Evolutionary conservation across 2,113 vertebrate genomes (phyloP).

Genomic region (Bubo bubo): DNA sequence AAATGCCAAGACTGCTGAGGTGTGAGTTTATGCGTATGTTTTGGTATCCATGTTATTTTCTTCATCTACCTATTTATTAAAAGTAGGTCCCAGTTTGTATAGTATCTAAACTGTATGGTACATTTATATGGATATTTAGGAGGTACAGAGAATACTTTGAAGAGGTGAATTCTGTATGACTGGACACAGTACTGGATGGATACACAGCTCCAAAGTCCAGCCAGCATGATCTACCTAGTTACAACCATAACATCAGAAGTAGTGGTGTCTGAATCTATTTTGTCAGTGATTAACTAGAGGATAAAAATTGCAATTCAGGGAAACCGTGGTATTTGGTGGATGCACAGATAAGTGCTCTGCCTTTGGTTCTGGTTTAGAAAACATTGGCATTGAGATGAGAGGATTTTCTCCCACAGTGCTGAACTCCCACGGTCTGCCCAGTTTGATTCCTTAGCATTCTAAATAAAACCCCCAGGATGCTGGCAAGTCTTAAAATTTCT

Average conservation of each 20-base stretch:
- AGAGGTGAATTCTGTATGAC: not conserved
- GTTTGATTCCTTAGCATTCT: constrained; percentile 32
- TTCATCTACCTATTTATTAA: not conserved
- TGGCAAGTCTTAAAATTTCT: constrained; percentile 24
- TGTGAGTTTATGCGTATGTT: not conserved
- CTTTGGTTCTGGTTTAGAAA: constrained; percentile 44
- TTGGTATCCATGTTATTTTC: not conserved
- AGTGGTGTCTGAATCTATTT: not conserved
- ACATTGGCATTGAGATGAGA: constrained; percentile 9
- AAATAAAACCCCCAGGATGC: constrained; percentile 42
- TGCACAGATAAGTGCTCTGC: not conserved
- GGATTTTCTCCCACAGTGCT: not conserved
- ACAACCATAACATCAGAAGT: not conserved
- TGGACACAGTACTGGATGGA: not conserved
- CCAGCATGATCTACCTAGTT: not conserved
- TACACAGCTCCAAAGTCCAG: not conserved
- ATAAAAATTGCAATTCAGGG: not conserved
- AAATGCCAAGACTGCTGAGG: not conserved
- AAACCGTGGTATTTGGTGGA: not conserved
- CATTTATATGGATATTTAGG: not conserved
- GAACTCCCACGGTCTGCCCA: constrained; percentile 24
- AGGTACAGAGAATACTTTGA: not conserved
- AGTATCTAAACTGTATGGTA: not conserved
- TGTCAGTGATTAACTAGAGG: not conserved
- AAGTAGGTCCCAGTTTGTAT: not conserved